Evolutionary conservation across 37 sponge, comb jelly and placozoan species (phyloP).

Genomic region (Corticium candelabrum): DNA sequence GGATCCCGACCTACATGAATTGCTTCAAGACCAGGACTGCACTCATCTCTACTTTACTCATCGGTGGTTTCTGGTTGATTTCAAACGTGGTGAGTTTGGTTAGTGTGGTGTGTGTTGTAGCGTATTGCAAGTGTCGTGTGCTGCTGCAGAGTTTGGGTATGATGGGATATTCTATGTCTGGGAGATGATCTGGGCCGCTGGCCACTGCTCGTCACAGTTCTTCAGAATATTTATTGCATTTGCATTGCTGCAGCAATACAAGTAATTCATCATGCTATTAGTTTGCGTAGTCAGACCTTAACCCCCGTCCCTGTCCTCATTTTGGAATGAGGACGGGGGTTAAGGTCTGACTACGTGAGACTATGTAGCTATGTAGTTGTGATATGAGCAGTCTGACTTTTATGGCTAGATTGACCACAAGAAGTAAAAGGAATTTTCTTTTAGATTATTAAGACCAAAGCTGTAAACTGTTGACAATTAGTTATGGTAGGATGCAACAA

Average conservation of each 20-base stretch:
- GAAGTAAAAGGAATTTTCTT: too few species aligned
- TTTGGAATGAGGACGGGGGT: too few species aligned
- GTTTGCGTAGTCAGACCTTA: too few species aligned
- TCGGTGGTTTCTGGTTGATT: constrained; percentile 86
- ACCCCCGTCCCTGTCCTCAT: too few species aligned
- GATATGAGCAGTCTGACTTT: too few species aligned
- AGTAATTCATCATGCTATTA: too few species aligned
- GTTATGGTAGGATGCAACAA: too few species aligned
- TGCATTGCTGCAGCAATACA: constrained; percentile 77
- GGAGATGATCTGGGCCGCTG: constrained; percentile 77
- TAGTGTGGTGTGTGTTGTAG: background rate
- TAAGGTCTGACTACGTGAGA: too few species aligned
- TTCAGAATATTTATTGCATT: constrained; percentile 82
- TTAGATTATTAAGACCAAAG: too few species aligned
- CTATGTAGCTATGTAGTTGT: too few species aligned
- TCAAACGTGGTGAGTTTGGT: constrained; percentile 73
- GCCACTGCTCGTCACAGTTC: constrained; percentile 27
- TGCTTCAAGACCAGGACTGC: constrained; percentile 57
- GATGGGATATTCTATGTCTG: constrained; percentile 70
- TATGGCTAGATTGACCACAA: too few species aligned
- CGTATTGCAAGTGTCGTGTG: background rate
- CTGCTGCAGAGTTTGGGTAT: constrained; percentile 62
- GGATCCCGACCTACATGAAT: constrained; percentile 79
- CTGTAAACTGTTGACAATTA: too few species aligned
- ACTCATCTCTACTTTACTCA: constrained; percentile 81